These are phyloP conservation scores for Spermophilus dauricus DNA, from an alignment of 2,113 vertebrate genomes.

Conservation along the genomic window DNA sequence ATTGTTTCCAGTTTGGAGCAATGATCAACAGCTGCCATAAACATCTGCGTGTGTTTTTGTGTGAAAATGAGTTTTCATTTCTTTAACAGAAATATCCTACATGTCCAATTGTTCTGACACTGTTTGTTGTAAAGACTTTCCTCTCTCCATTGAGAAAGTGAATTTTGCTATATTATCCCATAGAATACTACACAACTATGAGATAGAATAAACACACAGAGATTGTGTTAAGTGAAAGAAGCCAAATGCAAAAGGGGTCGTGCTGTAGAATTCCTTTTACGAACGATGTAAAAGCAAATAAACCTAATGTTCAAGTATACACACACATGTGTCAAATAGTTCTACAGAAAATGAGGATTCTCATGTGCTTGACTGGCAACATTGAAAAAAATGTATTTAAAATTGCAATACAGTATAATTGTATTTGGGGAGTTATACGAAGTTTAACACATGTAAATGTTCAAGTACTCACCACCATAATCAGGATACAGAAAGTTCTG, in stretches of 20 bases:
- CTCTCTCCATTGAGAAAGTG: background rate
- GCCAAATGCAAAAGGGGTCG: too few relatives aligned
- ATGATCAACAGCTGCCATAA: too few relatives aligned
- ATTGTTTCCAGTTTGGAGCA: too few relatives aligned
- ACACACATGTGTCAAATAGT: background rate
- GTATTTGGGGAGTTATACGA: background rate
- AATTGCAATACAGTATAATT: background rate
- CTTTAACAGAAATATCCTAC: too few relatives aligned
- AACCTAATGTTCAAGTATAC: background rate
- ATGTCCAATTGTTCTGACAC: too few relatives aligned
- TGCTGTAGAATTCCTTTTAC: background rate
- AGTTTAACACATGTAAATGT: background rate
- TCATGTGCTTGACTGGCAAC: background rate
- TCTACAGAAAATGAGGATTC: constrained; percentile 14
- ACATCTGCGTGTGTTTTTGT: too few relatives aligned
- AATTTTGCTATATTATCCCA: background rate
- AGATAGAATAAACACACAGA: background rate
- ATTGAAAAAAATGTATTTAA: background rate
- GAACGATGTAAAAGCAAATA: background rate
- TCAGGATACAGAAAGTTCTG: background rate
- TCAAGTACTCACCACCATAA: background rate
- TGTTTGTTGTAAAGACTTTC: too few relatives aligned
- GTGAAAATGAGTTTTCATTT: too few relatives aligned
- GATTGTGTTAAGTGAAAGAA: background rate
- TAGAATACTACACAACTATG: background rate